Conservation (phyloP, 2,888 invertebrate genomes). For the Chrysopilus asiliformis region DNA sequence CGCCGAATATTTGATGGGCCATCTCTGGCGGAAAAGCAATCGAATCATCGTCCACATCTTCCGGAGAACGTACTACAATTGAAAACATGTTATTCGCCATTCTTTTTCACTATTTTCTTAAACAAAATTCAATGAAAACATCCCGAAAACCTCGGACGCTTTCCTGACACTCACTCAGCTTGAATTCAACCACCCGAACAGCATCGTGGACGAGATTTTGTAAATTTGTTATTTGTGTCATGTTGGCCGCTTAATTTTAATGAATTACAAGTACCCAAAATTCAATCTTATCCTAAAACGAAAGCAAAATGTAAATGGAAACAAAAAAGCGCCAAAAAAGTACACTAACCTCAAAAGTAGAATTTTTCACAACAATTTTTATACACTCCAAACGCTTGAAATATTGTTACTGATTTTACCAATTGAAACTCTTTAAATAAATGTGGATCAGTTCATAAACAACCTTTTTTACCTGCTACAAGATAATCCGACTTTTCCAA, state of each 20-base stretch:
- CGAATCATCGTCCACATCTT: slow-evolving; percentile 53
- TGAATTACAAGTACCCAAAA: neutral
- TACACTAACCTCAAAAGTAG: too few relatives aligned
- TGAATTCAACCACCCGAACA: slow-evolving; percentile 30
- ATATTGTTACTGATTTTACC: too few relatives aligned
- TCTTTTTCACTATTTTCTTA: neutral
- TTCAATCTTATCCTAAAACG: neutral
- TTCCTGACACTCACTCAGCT: slow-evolving; percentile 25
- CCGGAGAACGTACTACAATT: slow-evolving; percentile 41
- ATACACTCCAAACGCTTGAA: too few relatives aligned
- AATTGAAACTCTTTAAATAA: too few relatives aligned
- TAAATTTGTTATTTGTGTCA: slow-evolving; percentile 17
- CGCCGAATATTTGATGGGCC: slow-evolving; percentile 89
- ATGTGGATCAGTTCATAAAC: too few relatives aligned
- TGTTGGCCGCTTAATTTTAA: neutral
- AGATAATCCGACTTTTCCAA: too few relatives aligned
- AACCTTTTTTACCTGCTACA: too few relatives aligned
- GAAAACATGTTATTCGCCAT: neutral
- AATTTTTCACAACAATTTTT: too few relatives aligned
- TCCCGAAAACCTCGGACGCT: neutral
- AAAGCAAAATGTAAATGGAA: too few relatives aligned
- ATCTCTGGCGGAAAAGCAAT: slow-evolving; percentile 64
- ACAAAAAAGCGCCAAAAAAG: too few relatives aligned
- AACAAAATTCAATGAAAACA: neutral
- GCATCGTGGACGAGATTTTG: slow-evolving; percentile 30